These are phyloP conservation scores for Camptogramma bilineatum DNA, from an alignment of 2,888 invertebrate genomes.

Conservation along the genomic window DNA sequence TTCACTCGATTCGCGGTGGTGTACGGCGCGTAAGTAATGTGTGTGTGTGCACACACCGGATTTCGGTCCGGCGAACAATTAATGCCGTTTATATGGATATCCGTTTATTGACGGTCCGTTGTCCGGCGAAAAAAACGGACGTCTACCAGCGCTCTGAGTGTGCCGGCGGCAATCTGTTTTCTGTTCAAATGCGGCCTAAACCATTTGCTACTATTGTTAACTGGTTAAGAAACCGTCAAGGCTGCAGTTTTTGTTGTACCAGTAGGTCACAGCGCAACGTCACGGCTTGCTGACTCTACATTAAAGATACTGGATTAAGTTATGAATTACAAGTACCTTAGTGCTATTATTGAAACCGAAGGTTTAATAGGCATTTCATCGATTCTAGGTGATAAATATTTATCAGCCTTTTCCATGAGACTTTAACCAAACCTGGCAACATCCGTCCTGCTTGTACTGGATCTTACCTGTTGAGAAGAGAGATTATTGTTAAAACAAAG, in stretches of 20 bases:
- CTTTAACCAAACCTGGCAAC: background rate
- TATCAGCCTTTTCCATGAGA: background rate
- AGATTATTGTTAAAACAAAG: background rate
- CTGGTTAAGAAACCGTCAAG: constrained; percentile 67
- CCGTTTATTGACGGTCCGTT: no score
- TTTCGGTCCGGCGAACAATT: no score
- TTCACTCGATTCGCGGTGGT: no score
- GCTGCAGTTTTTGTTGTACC: constrained; percentile 64
- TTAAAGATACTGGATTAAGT: constrained; percentile 41
- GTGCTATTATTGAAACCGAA: background rate
- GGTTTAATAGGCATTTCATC: background rate
- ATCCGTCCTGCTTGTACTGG: background rate
- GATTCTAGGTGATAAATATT: background rate
- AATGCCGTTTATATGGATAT: no score
- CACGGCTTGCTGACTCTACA: constrained; percentile 66
- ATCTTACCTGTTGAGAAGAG: constrained; percentile 17
- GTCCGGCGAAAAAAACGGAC: no score
- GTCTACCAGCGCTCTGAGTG: background rate
- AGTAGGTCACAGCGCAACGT: constrained; percentile 69
- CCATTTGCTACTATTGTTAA: constrained; percentile 52
- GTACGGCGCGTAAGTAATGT: no score
- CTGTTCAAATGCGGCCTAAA: constrained; percentile 18
- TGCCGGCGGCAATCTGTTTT: background rate
- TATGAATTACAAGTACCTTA: background rate
- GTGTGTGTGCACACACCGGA: no score